Conservation (phyloP, 1,140 invertebrate genomes). For the Anthonomus grandis region DNA sequence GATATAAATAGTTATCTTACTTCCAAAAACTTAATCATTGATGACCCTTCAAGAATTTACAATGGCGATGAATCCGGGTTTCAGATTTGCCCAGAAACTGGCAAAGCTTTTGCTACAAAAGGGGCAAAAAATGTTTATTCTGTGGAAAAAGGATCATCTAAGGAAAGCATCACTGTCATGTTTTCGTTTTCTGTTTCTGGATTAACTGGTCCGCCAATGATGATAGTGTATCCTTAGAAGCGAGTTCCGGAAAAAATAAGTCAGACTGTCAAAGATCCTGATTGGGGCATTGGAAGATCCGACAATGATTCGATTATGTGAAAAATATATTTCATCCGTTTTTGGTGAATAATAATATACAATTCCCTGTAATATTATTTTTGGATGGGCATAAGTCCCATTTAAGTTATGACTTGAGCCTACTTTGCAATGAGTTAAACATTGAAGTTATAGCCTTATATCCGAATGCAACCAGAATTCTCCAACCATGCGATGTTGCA, state of each 20-base stretch:
- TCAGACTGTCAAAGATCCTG: constrained; percentile 36
- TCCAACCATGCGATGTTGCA: constrained; percentile 26
- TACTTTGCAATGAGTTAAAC: constrained; percentile 8
- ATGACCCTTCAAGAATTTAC: too few relatives aligned
- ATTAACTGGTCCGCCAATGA: constrained; percentile 32
- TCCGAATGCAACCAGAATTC: constrained; percentile 20
- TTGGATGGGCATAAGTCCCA: constrained; percentile 24
- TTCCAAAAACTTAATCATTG: too few relatives aligned
- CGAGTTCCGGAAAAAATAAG: constrained; percentile 31
- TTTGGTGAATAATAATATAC: constrained; percentile 21
- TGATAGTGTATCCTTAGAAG: constrained; percentile 39
- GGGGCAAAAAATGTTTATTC: too few relatives aligned
- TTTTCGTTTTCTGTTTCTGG: constrained; percentile 35
- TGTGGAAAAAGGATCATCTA: too few relatives aligned
- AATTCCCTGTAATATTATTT: constrained; percentile 18
- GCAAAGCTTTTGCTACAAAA: too few relatives aligned
- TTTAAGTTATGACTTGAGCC: constrained; percentile 5
- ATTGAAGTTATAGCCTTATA: constrained; percentile 6
- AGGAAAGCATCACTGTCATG: constrained; percentile 26
- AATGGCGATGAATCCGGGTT: too few relatives aligned
- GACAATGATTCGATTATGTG: constrained; percentile 50
- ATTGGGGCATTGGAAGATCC: constrained; percentile 43
- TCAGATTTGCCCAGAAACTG: too few relatives aligned
- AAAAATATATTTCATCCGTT: constrained; percentile 45
- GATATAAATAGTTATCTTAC: too few relatives aligned